phyloP scores from a whole-genome alignment of 2,888 invertebrate species.

The Spatulosminthurus flaviceps region DNA sequence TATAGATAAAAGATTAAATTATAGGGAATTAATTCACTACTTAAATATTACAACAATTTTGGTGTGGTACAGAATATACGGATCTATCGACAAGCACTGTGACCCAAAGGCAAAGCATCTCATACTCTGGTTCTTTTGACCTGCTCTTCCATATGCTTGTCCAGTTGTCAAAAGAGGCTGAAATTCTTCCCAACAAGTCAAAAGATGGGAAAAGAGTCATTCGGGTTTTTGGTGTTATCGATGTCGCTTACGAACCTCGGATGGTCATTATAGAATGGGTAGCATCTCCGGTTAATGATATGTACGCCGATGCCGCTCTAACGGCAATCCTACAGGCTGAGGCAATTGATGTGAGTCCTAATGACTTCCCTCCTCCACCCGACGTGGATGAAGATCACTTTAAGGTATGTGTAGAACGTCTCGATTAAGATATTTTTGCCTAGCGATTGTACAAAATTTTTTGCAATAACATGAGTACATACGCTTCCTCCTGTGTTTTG shows the following conservation, averaged over 20 bases:
- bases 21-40: not conserved
- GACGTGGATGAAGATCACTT: slow-evolving; percentile 92
- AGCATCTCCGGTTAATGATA: slow-evolving; percentile 94
- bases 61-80: slow-evolving; percentile 79
- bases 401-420: slow-evolving; percentile 70
- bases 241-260: slow-evolving; percentile 81
- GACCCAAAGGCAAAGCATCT: slow-evolving; percentile 89
- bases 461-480: too few species aligned
- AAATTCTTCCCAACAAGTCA: slow-evolving; percentile 72
- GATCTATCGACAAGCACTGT: slow-evolving; percentile 94
- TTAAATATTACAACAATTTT: not conserved
- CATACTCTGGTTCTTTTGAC: slow-evolving; percentile 68
- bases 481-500: too few species aligned
- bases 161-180: slow-evolving; percentile 80
- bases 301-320: slow-evolving; percentile 96
- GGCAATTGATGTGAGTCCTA: slow-evolving; percentile 73
- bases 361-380: slow-evolving; percentile 67
- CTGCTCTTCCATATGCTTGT: slow-evolving; percentile 78
- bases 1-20: too few species aligned
- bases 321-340: slow-evolving; percentile 88
- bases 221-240: slow-evolving; percentile 83
- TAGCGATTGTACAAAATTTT: too few species aligned
- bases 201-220: slow-evolving; percentile 72
- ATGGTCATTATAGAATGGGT: slow-evolving; percentile 93
- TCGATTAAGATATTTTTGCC: slow-evolving; percentile 28